Evolutionary conservation across 2,113 vertebrate genomes (phyloP).

Genomic region (Ginglymostoma cirratum): DNA sequence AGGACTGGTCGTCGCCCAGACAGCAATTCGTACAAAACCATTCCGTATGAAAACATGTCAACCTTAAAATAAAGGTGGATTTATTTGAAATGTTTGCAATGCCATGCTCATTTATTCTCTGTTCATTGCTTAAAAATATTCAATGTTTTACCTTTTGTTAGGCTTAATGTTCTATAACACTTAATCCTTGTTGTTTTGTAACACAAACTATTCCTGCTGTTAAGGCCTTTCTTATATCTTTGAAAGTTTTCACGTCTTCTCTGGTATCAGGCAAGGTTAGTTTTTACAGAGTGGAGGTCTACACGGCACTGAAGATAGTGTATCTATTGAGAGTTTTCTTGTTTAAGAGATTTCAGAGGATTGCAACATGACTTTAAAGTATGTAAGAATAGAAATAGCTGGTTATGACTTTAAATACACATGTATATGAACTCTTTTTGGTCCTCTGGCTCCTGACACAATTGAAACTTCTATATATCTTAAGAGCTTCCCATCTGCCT

Average conservation of each 20-base stretch:
- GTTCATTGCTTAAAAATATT: neutral
- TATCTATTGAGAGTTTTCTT: no score
- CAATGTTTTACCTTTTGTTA: neutral
- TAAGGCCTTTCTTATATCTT: neutral
- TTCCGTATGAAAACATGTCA: constrained; percentile 96
- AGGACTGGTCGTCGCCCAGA: constrained; percentile 75
- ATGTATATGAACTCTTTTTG: no score
- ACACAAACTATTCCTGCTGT: neutral
- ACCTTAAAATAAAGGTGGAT: constrained; percentile 60
- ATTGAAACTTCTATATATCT: no score
- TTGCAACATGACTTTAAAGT: no score
- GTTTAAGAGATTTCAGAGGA: no score
- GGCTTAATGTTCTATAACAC: neutral
- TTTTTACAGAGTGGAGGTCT: neutral
- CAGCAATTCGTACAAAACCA: constrained; percentile 89
- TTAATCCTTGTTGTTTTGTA: neutral
- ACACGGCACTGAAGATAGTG: neutral
- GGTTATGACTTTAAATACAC: no score
- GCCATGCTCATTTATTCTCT: neutral
- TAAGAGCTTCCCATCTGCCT: no score
- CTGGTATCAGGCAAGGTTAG: neutral
- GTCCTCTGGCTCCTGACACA: no score
- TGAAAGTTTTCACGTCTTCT: neutral
- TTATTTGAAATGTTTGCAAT: neutral
- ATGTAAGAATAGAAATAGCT: no score